Evolutionary conservation across 2,888 invertebrate genomes (phyloP).

Genomic region (Ryuthela nishihirai): DNA sequence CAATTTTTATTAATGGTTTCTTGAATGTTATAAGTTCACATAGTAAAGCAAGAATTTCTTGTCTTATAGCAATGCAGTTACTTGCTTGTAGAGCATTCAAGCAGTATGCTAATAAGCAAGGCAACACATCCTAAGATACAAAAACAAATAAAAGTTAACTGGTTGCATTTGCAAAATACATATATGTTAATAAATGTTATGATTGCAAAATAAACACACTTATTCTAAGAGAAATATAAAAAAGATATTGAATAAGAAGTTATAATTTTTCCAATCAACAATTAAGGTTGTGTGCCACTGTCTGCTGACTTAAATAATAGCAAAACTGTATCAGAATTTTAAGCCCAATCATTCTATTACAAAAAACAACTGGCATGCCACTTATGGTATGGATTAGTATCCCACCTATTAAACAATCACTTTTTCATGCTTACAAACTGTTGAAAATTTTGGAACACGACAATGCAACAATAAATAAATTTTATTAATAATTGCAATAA

Average conservation of each 20-base stretch:
- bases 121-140: conserved; percentile 25
- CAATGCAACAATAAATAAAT: too few species aligned
- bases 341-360: too few species aligned
- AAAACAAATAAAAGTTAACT: neutral
- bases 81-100: conserved; percentile 15
- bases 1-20: conserved; percentile 7
- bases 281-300: too few species aligned
- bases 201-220: neutral
- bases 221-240: neutral
- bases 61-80: neutral
- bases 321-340: too few species aligned
- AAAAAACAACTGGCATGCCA: too few species aligned
- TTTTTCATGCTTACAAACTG: too few species aligned
- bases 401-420: too few species aligned
- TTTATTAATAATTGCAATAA: too few species aligned
- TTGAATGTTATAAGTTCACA: conserved; percentile 10
- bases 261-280: too few species aligned
- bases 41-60: conserved; percentile 4
- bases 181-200: neutral
- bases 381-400: too few species aligned
- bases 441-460: too few species aligned
- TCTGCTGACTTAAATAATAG: too few species aligned
- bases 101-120: conserved; percentile 11
- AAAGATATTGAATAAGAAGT: neutral
- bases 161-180: neutral